Evolutionary conservation across 1,140 invertebrate species (phyloP).

Genomic region (Luehdorfia chinensis): DNA sequence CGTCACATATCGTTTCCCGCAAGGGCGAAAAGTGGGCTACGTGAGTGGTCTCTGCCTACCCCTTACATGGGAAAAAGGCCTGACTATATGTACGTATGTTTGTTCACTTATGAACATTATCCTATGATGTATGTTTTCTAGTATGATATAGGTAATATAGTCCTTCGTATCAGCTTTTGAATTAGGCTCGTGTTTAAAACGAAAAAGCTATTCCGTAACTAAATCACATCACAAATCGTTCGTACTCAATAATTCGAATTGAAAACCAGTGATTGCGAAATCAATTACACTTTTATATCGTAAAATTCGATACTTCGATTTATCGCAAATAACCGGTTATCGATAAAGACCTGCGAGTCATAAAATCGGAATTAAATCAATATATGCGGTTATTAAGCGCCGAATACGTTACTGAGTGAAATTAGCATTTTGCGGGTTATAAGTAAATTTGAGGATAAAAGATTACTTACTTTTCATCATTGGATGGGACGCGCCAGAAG

Average conservation of each 20-base stretch:
- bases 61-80: too few relatives aligned
- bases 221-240: conserved; percentile 5
- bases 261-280: conserved; percentile 23
- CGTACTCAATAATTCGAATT: conserved; percentile 1
- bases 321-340: conserved; percentile 32
- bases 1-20: too few relatives aligned
- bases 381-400: conserved; percentile 20
- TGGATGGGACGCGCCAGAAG: not conserved
- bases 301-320: conserved; percentile 26
- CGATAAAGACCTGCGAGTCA: conserved; percentile 34
- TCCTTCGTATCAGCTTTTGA: too few relatives aligned
- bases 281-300: conserved; percentile 26
- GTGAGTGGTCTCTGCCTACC: too few relatives aligned
- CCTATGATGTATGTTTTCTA: too few relatives aligned
- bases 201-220: too few relatives aligned
- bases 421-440: conserved; percentile 13
- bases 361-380: conserved; percentile 37
- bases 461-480: not conserved
- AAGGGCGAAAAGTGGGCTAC: too few relatives aligned
- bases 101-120: too few relatives aligned
- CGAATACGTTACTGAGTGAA: conserved; percentile 18
- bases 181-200: too few relatives aligned
- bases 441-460: conserved; percentile 5
- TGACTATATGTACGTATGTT: too few relatives aligned
- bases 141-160: too few relatives aligned